These are phyloP conservation scores for Callithrix jacchus DNA, from an alignment of 2,113 vertebrate species.

Conservation along the genomic window DNA sequence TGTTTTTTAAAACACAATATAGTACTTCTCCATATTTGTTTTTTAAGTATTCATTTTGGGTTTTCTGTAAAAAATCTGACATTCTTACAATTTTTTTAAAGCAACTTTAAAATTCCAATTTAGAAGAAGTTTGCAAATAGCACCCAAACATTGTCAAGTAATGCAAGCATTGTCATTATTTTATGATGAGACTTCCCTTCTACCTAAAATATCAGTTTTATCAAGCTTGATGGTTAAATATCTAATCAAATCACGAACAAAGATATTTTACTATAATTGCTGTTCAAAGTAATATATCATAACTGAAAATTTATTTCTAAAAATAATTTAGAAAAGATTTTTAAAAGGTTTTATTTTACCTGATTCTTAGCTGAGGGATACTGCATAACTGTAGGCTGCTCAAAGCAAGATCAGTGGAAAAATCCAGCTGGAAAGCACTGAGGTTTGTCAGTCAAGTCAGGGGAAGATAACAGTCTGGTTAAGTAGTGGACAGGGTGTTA, in stretches of 20 bases:
- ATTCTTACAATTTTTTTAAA: background rate
- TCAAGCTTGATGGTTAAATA: background rate
- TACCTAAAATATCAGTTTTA: background rate
- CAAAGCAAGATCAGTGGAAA: background rate
- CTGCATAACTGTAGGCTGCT: background rate
- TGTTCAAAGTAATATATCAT: background rate
- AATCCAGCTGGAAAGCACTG: background rate
- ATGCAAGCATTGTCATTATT: background rate
- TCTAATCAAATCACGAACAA: background rate
- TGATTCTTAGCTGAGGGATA: background rate
- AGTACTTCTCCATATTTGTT: background rate
- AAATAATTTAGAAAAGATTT: background rate
- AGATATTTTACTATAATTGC: background rate
- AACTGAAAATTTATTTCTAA: background rate
- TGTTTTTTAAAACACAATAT: background rate
- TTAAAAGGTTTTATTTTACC: background rate
- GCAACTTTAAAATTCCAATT: background rate
- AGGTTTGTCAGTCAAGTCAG: background rate
- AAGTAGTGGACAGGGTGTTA: background rate
- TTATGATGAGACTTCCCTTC: background rate
- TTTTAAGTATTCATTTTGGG: background rate
- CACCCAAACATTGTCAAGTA: background rate
- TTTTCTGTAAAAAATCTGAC: background rate
- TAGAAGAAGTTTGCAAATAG: background rate
- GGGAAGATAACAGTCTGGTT: background rate